A percentile compares a stretch with the other conserved stretches of the same genome.
Conservation (phyloP, 2,888 invertebrate species). For the Congeria kusceri region DNA sequence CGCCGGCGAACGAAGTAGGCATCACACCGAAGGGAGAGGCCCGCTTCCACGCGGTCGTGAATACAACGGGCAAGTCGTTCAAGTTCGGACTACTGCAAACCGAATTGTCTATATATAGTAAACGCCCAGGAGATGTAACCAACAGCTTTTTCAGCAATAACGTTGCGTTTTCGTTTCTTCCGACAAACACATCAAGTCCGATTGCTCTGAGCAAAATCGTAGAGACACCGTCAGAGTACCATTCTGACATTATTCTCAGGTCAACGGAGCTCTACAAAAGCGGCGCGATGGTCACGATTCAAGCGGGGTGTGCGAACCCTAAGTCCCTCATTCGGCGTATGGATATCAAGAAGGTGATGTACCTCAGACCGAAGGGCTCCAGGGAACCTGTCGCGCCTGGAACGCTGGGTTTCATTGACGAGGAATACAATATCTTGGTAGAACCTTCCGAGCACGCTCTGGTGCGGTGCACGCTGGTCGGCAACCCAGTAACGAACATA, state of each 20-base stretch:
- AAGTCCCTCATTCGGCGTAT: slow-evolving; percentile 31
- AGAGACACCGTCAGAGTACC: slow-evolving; percentile 28
- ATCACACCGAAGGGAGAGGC: slow-evolving; percentile 47
- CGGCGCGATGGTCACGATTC: slow-evolving; percentile 39
- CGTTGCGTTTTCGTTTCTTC: slow-evolving; percentile 47
- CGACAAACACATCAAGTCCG: slow-evolving; percentile 10
- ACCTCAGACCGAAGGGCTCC: slow-evolving; percentile 5
- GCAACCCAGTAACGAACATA: slow-evolving; percentile 36
- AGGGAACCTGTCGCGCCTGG: slow-evolving; percentile 16
- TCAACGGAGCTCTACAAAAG: slow-evolving; percentile 16
- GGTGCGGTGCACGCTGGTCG: slow-evolving; percentile 42
- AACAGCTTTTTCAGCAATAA: background rate
- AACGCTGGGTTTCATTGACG: slow-evolving; percentile 17
- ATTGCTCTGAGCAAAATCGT: slow-evolving; percentile 16
- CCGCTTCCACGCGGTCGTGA: slow-evolving; percentile 44
- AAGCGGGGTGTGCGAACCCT: slow-evolving; percentile 27
- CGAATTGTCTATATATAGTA: slow-evolving; percentile 32
- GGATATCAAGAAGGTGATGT: slow-evolving; percentile 41
- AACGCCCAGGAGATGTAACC: background rate
- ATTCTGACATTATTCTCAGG: slow-evolving; percentile 35
- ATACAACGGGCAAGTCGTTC: slow-evolving; percentile 44
- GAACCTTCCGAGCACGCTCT: slow-evolving; percentile 11
- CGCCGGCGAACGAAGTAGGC: slow-evolving; percentile 46
- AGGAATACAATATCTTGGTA: slow-evolving; percentile 6
- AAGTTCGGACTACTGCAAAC: slow-evolving; percentile 50